Evolutionary conservation across 2,888 invertebrate species (phyloP).

Genomic region (Hetaerina titia): DNA sequence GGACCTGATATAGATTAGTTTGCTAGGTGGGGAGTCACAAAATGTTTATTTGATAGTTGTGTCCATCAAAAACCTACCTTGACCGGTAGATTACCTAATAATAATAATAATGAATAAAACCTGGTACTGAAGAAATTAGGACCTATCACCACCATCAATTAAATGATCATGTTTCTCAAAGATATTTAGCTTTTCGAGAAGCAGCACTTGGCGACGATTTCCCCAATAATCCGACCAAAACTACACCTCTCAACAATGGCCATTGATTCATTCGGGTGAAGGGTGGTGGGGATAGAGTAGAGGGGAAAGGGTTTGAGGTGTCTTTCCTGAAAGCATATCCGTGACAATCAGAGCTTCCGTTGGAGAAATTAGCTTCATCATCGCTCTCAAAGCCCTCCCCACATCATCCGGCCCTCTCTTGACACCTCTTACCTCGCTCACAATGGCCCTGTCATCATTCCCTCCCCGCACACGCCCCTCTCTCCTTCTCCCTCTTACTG

Average conservation of each 20-base stretch:
- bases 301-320: not conserved
- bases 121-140: not conserved
- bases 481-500: not conserved
- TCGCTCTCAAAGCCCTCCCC: not conserved
- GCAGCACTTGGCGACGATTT: not conserved
- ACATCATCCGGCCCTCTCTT: not conserved
- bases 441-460: conserved; percentile 15
- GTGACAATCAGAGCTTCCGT: conserved; percentile 65
- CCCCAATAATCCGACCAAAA: not conserved
- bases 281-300: not conserved
- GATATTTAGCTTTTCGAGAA: not conserved
- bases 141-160: not conserved
- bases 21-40: too few species aligned
- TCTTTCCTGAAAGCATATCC: conserved; percentile 53
- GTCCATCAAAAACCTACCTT: too few species aligned
- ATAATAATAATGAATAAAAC: too few species aligned
- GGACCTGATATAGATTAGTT: too few species aligned
- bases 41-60: too few species aligned
- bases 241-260: conserved; percentile 10
- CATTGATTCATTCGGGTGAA: conserved; percentile 38
- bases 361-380: conserved; percentile 65
- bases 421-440: not conserved
- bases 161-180: not conserved
- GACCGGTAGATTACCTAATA: too few species aligned
- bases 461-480: not conserved